Conservation (phyloP, 2,888 invertebrate genomes). For the Calameuta filiformis region DNA sequence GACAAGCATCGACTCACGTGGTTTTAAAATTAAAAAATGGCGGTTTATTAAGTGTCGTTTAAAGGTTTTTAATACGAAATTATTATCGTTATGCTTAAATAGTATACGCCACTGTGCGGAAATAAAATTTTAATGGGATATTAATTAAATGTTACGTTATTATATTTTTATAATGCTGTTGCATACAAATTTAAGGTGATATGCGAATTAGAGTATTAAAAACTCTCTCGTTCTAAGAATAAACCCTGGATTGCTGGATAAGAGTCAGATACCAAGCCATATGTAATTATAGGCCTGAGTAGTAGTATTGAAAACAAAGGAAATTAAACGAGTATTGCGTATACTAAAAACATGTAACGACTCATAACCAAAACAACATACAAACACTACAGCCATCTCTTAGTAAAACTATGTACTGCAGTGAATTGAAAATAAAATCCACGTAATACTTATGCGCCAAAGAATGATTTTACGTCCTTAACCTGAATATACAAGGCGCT, state of each 20-base stretch:
- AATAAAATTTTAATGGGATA: not conserved
- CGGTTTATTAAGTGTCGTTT: not conserved
- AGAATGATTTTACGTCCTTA: not conserved
- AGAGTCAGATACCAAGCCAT: not conserved
- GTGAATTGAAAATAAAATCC: not conserved
- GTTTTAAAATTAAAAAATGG: not conserved
- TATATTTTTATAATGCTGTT: not conserved
- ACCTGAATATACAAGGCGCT: not conserved
- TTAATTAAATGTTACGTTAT: not conserved
- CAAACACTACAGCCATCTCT: not conserved
- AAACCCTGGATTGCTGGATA: not conserved
- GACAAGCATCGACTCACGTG: not conserved
- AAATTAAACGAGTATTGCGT: not conserved
- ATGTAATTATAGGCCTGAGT: not conserved
- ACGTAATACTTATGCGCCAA: not conserved
- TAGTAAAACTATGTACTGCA: not conserved
- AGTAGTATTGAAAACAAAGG: not conserved
- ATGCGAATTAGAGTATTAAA: not conserved
- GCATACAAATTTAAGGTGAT: not conserved
- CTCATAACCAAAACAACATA: no score
- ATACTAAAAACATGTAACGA: not conserved
- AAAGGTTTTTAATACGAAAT: not conserved
- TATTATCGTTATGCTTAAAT: not conserved
- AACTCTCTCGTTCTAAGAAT: not conserved
- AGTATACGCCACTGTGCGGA: not conserved